Conservation (phyloP, 2,888 invertebrate species). For the Clanis bilineata region DNA sequence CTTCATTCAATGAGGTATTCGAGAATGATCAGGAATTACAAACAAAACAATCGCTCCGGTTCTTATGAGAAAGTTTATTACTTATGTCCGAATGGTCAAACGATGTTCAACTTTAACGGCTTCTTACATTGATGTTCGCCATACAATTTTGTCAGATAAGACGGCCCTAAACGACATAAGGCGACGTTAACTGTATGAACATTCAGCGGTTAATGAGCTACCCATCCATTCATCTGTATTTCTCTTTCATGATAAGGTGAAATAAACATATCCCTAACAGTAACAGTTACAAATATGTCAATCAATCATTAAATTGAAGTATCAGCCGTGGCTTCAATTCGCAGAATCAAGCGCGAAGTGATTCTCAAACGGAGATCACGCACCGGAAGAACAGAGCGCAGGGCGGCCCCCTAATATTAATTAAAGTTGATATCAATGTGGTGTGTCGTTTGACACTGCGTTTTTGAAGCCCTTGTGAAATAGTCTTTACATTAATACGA, state of each 20-base stretch:
- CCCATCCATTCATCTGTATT: no score
- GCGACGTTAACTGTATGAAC: no score
- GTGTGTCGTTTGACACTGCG: not conserved
- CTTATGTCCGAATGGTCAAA: not conserved
- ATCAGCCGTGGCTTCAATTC: not conserved
- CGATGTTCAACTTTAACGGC: no score
- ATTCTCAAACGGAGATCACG: not conserved
- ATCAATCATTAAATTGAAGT: not conserved
- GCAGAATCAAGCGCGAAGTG: not conserved
- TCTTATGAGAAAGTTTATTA: not conserved
- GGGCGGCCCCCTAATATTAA: slow-evolving; percentile 12
- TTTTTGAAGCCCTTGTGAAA: not conserved
- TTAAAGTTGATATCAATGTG: not conserved
- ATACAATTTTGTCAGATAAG: no score
- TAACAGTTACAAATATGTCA: no score
- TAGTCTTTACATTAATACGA: not conserved
- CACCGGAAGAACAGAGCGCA: not conserved
- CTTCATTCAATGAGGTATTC: no score
- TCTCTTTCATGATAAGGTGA: not conserved
- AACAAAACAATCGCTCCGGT: not conserved
- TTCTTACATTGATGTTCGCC: no score
- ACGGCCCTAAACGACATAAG: no score
- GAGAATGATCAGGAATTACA: no score
- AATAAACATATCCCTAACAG: not conserved
- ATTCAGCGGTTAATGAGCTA: no score